phyloP scores from a whole-genome alignment of 2,888 invertebrate species.

The Fragum whitleyi region DNA sequence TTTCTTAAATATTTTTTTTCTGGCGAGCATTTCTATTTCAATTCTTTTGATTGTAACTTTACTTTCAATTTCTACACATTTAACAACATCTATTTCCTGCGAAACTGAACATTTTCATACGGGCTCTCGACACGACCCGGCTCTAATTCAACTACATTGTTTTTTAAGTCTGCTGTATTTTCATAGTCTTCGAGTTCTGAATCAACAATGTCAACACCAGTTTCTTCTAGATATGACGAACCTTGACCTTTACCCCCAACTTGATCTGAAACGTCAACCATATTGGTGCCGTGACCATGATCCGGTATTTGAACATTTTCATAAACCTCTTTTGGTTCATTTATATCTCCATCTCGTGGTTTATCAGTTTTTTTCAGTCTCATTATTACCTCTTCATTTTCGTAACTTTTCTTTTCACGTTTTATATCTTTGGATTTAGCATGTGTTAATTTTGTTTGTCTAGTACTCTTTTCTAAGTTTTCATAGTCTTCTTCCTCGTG shows the following conservation, averaged over 20 bases:
- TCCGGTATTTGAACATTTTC: background rate
- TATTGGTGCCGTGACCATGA: too few relatives aligned
- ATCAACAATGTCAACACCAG: background rate
- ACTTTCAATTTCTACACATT: background rate
- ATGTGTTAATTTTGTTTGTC: background rate
- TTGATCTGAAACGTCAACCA: too few relatives aligned
- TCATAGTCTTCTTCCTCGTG: constrained; percentile 17
- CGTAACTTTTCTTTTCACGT: too few relatives aligned
- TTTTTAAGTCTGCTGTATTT: constrained; percentile 17
- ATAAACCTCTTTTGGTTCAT: background rate
- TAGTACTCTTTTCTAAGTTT: background rate
- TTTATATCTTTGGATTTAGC: too few relatives aligned
- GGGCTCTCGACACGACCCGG: background rate
- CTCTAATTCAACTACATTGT: background rate
- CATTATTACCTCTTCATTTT: background rate
- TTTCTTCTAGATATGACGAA: background rate
- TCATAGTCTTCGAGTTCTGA: constrained; percentile 31
- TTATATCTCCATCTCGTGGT: background rate
- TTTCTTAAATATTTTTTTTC: too few relatives aligned
- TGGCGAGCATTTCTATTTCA: too few relatives aligned
- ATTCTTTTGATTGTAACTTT: background rate
- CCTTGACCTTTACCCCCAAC: background rate
- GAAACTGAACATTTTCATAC: constrained; percentile 31
- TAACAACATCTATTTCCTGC: constrained; percentile 8
- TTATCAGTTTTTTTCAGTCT: background rate